A percentile compares a stretch with the other conserved stretches of the same genome.
Evolutionary conservation across 2,113 vertebrate species (phyloP).

Genomic region (Columbina picui): DNA sequence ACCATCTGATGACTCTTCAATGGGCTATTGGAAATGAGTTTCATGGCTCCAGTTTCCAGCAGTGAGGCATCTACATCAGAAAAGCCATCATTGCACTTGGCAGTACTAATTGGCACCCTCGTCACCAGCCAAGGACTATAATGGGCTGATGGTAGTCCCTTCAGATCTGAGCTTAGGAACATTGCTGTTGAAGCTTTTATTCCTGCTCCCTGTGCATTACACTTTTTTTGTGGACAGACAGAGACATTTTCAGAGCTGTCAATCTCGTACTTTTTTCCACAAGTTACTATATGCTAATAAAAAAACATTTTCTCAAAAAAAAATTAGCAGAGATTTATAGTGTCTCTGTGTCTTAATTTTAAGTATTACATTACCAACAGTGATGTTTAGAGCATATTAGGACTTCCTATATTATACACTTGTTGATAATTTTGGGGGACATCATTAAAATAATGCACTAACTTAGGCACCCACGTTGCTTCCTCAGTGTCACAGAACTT

Average conservation of each 20-base stretch:
- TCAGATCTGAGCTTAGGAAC: constrained; percentile 58
- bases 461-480: not conserved
- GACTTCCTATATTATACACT: not conserved
- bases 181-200: constrained; percentile 53
- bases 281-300: not conserved
- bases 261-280: not conserved
- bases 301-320: not conserved
- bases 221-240: constrained; percentile 35
- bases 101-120: constrained; percentile 66
- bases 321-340: not conserved
- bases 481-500: not conserved
- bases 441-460: not conserved
- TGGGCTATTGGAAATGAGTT: constrained; percentile 60
- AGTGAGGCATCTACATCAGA: constrained; percentile 57
- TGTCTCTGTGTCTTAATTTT: not conserved
- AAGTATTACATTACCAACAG: not conserved
- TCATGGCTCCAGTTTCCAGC: constrained; percentile 52
- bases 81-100: constrained; percentile 49
- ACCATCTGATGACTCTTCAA: constrained; percentile 44
- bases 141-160: constrained; percentile 54
- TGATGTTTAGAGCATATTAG: not conserved
- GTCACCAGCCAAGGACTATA: constrained; percentile 57
- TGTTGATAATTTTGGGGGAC: not conserved
- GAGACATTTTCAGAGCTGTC: constrained; percentile 42
- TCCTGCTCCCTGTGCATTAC: constrained; percentile 16